A percentile compares a stretch with the other conserved stretches of the same genome.
Conservation (phyloP, 2,113 vertebrate genomes). For the Pica pica region DNA sequence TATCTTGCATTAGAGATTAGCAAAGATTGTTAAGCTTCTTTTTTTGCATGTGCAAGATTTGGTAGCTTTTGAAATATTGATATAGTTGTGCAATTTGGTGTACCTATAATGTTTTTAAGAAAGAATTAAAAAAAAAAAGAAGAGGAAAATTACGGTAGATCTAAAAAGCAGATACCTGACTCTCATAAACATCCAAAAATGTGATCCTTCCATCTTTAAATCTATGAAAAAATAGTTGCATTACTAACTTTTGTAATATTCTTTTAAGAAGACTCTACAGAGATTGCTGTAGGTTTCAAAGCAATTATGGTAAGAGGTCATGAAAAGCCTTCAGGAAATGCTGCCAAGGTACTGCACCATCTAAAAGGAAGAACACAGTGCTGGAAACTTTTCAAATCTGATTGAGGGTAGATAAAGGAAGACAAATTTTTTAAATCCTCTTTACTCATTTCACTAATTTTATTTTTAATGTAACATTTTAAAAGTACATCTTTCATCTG, state of each 20-base stretch:
- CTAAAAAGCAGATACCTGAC: neutral
- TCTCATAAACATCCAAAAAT: neutral
- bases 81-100: slow-evolving; percentile 32
- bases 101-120: slow-evolving; percentile 19
- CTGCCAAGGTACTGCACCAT: slow-evolving; percentile 42
- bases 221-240: neutral
- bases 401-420: neutral
- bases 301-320: slow-evolving; percentile 19
- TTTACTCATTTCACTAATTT: neutral
- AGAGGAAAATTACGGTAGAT: neutral
- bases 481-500: neutral
- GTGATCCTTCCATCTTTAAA: neutral
- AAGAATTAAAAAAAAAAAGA: neutral
- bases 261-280: slow-evolving; percentile 21
- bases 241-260: slow-evolving; percentile 11
- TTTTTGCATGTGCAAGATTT: slow-evolving; percentile 46
- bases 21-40: slow-evolving; percentile 56
- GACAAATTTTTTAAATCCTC: neutral
- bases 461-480: neutral
- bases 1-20: slow-evolving; percentile 65
- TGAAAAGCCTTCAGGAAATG: slow-evolving; percentile 50
- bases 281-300: slow-evolving; percentile 36
- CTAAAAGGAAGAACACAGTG: slow-evolving; percentile 19
- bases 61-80: slow-evolving; percentile 68
- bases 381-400: slow-evolving; percentile 28